phyloP scores from a whole-genome alignment of 2,888 invertebrate species.

The Limnephilus auricula region DNA sequence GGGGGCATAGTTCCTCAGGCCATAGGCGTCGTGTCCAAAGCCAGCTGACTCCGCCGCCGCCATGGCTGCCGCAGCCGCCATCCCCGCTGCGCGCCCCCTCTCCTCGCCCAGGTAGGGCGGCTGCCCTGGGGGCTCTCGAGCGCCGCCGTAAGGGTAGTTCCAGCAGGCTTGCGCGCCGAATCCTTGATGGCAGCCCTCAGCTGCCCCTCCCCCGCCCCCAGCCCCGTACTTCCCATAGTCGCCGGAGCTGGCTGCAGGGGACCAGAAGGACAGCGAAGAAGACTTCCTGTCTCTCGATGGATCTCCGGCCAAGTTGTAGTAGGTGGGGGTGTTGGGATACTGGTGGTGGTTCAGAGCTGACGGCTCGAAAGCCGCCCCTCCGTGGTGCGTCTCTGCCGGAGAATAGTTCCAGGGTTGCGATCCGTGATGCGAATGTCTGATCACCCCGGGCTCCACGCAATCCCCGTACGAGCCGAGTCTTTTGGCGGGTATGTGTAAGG shows the following conservation, averaged over 20 bases:
- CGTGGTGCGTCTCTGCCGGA: constrained; percentile 79
- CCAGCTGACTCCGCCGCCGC: constrained; percentile 80
- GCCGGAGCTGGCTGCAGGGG: constrained; percentile 75
- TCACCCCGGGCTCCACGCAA: constrained; percentile 83
- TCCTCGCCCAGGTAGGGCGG: constrained; percentile 86
- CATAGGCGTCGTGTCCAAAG: constrained; percentile 87
- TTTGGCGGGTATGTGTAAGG: constrained; percentile 93
- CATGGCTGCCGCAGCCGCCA: constrained; percentile 74
- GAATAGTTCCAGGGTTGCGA: constrained; percentile 85
- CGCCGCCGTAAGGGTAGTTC: constrained; percentile 83
- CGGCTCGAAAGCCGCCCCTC: constrained; percentile 77
- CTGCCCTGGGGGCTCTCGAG: constrained; percentile 81
- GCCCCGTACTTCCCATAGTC: constrained; percentile 80
- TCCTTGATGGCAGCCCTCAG: constrained; percentile 81
- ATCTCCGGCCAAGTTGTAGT: constrained; percentile 85
- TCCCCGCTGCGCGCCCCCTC: constrained; percentile 79
- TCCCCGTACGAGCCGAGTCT: constrained; percentile 78
- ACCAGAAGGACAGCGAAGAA: constrained; percentile 83
- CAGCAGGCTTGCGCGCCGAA: constrained; percentile 85
- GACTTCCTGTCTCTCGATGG: constrained; percentile 80
- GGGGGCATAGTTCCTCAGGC: constrained; percentile 85
- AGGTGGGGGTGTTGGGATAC: constrained; percentile 84
- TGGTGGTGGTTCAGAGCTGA: constrained; percentile 82
- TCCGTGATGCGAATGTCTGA: constrained; percentile 85
- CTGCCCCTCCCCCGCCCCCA: constrained; percentile 72